Evolutionary conservation across 2,113 vertebrate species (phyloP).

Genomic region (Triplophysa siluroides): DNA sequence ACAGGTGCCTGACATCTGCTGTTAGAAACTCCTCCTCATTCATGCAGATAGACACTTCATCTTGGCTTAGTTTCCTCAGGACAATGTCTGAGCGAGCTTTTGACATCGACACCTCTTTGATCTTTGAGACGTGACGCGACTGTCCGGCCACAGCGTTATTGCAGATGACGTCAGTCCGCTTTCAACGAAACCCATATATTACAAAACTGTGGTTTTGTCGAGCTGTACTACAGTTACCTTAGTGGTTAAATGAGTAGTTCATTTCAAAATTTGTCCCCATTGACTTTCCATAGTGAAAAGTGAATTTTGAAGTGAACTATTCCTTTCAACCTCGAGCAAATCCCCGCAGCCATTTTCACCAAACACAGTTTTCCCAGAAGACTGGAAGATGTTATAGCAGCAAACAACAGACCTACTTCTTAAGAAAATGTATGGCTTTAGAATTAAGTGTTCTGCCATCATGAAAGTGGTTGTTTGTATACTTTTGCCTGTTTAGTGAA

Average conservation of each 20-base stretch:
- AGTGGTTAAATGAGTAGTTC: neutral
- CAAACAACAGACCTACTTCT: too few relatives aligned
- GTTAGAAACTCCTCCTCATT: slow-evolving; percentile 9
- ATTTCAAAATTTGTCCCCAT: too few relatives aligned
- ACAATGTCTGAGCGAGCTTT: neutral
- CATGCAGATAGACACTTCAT: slow-evolving; percentile 12
- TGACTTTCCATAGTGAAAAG: too few relatives aligned
- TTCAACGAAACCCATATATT: neutral
- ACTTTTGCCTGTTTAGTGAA: too few relatives aligned
- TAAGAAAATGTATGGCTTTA: too few relatives aligned
- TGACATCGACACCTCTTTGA: slow-evolving; percentile 23
- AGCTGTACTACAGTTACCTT: neutral
- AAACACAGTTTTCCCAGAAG: too few relatives aligned
- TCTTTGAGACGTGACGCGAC: neutral
- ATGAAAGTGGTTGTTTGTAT: too few relatives aligned
- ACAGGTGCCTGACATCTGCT: slow-evolving; percentile 36
- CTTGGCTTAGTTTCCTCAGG: slow-evolving; percentile 20
- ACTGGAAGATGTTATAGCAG: too few relatives aligned
- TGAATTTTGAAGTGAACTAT: too few relatives aligned
- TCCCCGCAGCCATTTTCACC: neutral
- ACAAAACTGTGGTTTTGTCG: neutral
- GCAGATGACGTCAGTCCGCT: neutral
- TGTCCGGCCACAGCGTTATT: neutral
- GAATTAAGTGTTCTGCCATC: neutral
- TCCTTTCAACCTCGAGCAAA: too few relatives aligned